Conservation (phyloP, 2,888 invertebrate genomes). For the Notodonta ziczac region DNA sequence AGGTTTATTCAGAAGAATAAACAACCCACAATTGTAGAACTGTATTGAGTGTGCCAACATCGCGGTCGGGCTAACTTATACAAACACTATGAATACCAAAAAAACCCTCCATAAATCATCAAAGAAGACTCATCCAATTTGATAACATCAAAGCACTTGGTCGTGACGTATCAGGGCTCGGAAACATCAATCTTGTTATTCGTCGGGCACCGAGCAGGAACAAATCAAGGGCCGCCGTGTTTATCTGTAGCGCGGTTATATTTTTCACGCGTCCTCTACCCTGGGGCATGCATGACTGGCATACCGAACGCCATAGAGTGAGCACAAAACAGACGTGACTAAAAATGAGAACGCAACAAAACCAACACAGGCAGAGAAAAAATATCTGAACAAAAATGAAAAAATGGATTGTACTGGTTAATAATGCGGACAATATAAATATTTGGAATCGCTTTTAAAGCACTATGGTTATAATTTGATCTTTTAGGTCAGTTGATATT, state of each 20-base stretch:
- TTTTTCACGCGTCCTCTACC: conserved; percentile 57
- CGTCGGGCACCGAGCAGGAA: conserved; percentile 48
- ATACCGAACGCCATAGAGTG: conserved; percentile 42
- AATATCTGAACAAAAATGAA: no score
- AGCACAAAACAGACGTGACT: conserved; percentile 5
- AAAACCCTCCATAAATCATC: conserved; percentile 15
- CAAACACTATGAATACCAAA: neutral
- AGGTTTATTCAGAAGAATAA: no score
- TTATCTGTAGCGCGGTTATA: conserved; percentile 59
- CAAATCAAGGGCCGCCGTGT: conserved; percentile 56
- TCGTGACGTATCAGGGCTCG: conserved; percentile 11
- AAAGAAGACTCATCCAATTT: conserved; percentile 30
- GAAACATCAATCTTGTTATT: conserved; percentile 47
- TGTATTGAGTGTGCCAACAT: no score
- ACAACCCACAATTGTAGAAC: no score
- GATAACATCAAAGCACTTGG: conserved; percentile 25
- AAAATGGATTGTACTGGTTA: no score
- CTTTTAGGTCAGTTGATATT: no score
- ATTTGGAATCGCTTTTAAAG: no score
- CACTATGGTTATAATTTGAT: no score
- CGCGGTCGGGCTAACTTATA: no score
- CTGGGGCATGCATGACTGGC: conserved; percentile 52
- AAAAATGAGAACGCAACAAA: neutral
- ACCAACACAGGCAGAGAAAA: no score
- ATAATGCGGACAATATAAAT: no score